A percentile compares a stretch with the other conserved stretches of the same genome.
Conservation (phyloP, 2,797 vertebrate genomes). For the Acropternis orthonyx region DNA sequence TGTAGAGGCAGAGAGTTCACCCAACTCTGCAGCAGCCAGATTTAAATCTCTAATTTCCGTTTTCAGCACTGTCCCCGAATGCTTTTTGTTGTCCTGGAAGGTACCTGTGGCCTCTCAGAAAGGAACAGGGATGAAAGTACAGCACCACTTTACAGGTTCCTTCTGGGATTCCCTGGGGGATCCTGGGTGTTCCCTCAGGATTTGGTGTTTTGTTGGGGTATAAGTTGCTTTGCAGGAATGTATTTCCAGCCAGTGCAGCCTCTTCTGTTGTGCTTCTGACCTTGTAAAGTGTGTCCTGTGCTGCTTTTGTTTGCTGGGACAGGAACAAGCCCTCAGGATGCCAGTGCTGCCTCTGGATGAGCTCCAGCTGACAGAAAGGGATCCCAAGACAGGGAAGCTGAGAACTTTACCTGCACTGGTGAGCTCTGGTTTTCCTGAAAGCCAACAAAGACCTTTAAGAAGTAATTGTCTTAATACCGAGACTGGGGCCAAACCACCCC, state of each 20-base stretch:
- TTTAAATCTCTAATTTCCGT: background rate
- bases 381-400: constrained; percentile 77
- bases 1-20: background rate
- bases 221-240: background rate
- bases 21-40: background rate
- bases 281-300: background rate
- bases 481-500: background rate
- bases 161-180: background rate
- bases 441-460: background rate
- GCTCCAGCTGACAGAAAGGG: constrained; percentile 83
- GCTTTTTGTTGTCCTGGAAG: background rate
- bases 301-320: constrained; percentile 7
- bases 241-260: background rate
- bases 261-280: background rate
- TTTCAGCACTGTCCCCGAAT: background rate
- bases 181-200: background rate
- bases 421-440: constrained; percentile 61
- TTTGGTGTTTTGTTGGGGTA: background rate
- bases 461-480: background rate
- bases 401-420: constrained; percentile 87
- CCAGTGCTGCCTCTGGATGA: constrained; percentile 86
- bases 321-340: constrained; percentile 64
- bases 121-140: background rate
- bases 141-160: background rate
- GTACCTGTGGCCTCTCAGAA: background rate